A percentile compares a stretch with the other conserved stretches of the same genome.
Conservation (phyloP, 1,140 invertebrate species). For the Diachasmimorpha longicaudata region DNA sequence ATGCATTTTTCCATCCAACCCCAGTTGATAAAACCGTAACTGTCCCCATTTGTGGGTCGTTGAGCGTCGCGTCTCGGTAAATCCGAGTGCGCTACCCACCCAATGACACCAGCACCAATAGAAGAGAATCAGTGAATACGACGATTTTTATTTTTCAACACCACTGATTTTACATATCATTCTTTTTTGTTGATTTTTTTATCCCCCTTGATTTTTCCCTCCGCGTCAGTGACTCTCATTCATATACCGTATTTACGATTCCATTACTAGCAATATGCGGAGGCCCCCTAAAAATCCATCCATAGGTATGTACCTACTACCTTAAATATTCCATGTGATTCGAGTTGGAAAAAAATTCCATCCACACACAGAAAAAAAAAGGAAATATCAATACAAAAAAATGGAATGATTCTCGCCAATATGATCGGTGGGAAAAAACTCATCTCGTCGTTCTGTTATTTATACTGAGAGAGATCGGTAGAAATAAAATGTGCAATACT, state of each 20-base stretch:
- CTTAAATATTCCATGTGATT: slow-evolving; percentile 3
- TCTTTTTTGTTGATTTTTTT: not conserved
- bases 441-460: slow-evolving; percentile 20
- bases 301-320: not conserved
- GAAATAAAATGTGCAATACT: slow-evolving; percentile 31
- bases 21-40: not conserved
- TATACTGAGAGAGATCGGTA: slow-evolving; percentile 22
- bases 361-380: not conserved
- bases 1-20: no score
- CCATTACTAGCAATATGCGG: not conserved
- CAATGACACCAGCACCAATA: not conserved
- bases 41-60: not conserved
- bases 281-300: not conserved
- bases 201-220: not conserved
- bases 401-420: not conserved
- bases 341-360: not conserved
- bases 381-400: not conserved
- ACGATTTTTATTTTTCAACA: not conserved
- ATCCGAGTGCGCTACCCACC: not conserved
- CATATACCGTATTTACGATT: not conserved
- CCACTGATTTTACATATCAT: not conserved
- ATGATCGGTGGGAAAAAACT: slow-evolving; percentile 1
- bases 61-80: not conserved
- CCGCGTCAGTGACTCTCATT: not conserved
- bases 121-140: not conserved